Conservation (phyloP, 2,797 vertebrate genomes). For the Apogon talboti region DNA sequence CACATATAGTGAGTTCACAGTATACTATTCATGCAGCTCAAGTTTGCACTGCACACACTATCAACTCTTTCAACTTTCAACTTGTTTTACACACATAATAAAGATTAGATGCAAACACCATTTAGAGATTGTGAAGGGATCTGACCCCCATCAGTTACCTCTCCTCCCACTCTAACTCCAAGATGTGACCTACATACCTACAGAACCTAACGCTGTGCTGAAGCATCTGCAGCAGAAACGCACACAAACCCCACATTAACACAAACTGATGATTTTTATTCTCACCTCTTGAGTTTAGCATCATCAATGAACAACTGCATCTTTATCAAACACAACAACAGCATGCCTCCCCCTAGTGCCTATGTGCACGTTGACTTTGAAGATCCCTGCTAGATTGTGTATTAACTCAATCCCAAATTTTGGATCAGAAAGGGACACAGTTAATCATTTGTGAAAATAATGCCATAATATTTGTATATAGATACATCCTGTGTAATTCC, state of each 20-base stretch:
- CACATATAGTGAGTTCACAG: neutral
- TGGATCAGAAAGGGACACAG: conserved; percentile 6
- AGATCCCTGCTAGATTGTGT: neutral
- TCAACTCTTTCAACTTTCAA: conserved; percentile 3
- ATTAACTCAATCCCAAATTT: conserved; percentile 6
- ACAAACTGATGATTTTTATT: neutral
- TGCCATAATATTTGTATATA: neutral
- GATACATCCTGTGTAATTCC: neutral
- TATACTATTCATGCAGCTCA: too few species aligned
- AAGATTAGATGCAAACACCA: neutral
- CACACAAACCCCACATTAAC: conserved; percentile 2
- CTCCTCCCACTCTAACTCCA: conserved; percentile 14
- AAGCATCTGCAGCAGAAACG: conserved; percentile 15
- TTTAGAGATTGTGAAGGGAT: conserved; percentile 2
- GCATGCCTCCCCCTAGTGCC: conserved; percentile 74
- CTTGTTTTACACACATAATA: neutral
- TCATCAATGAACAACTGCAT: conserved; percentile 50
- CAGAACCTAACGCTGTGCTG: neutral
- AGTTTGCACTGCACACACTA: neutral
- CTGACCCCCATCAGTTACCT: conserved; percentile 20
- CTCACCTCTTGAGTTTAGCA: conserved; percentile 5
- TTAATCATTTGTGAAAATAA: neutral
- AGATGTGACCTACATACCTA: conserved; percentile 34
- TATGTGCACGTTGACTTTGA: conserved; percentile 34
- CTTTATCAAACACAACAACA: conserved; percentile 55